A percentile compares a stretch with the other conserved stretches of the same genome.
Evolutionary conservation across 2,797 vertebrate genomes (phyloP).

Genomic region (Triplophysa yarkandensis): DNA sequence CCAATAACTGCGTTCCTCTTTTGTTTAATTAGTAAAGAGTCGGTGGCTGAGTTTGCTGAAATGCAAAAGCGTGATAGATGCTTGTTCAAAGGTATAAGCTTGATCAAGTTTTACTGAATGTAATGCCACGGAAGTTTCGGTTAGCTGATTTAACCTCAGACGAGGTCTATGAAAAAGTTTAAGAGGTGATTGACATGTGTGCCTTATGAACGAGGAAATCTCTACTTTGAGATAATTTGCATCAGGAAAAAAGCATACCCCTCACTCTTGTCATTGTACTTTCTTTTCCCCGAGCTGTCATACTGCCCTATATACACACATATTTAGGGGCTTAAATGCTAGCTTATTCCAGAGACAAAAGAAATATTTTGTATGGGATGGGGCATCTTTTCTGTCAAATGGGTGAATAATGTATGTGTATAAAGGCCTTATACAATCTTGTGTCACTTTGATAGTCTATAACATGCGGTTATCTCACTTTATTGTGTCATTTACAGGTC

Average conservation of each 20-base stretch:
- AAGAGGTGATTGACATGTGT: conserved; percentile 3
- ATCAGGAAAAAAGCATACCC: too few relatives aligned
- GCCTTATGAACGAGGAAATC: conserved; percentile 33
- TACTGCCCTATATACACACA: conserved; percentile 16
- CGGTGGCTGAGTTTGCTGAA: background rate
- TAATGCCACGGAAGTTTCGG: conserved; percentile 7
- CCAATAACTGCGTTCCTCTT: conserved; percentile 1
- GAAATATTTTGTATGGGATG: conserved; percentile 45
- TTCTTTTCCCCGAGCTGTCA: conserved; percentile 46
- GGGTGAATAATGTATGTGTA: conserved; percentile 28
- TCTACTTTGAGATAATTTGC: conserved; percentile 4
- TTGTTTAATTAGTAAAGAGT: conserved; percentile 10
- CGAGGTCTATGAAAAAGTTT: background rate
- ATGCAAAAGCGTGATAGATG: background rate
- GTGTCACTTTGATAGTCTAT: background rate
- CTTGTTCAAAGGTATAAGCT: background rate
- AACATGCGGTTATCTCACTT: conserved; percentile 5
- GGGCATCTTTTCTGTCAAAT: conserved; percentile 13
- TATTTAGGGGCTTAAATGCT: conserved; percentile 54
- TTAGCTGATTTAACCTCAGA: conserved; percentile 29
- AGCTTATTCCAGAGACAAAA: conserved; percentile 54
- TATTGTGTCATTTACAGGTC: background rate
- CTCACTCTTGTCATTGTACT: conserved; percentile 51
- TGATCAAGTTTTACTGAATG: background rate
- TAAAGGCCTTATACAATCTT: conserved; percentile 19